phyloP scores from a whole-genome alignment of 2,113 vertebrate genomes.

The Microtus richardsoni region DNA sequence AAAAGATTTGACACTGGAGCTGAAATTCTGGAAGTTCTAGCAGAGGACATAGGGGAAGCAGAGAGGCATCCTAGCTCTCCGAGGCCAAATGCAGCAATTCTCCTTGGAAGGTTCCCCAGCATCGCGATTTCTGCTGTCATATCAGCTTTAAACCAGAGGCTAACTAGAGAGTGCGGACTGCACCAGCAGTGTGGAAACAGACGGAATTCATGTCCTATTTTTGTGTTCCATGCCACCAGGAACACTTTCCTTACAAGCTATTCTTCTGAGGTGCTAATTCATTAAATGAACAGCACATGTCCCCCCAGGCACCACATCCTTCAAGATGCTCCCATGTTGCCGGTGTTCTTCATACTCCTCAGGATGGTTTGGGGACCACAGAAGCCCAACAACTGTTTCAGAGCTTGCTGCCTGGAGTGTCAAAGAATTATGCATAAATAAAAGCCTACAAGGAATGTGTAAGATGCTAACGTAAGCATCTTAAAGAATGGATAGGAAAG shows the following conservation, averaged over 20 bases:
- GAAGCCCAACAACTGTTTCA: conserved; percentile 74
- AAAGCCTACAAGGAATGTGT: conserved; percentile 34
- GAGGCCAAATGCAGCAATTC: not conserved
- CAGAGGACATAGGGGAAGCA: not conserved
- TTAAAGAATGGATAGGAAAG: conserved; percentile 59
- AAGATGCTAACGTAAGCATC: conserved; percentile 76
- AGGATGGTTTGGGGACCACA: conserved; percentile 54
- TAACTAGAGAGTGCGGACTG: conserved; percentile 34
- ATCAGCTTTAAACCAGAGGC: conserved; percentile 54
- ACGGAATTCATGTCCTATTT: not conserved
- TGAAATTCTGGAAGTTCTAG: conserved; percentile 13
- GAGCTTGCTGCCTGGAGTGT: conserved; percentile 60
- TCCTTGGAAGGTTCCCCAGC: not conserved
- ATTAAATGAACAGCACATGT: conserved; percentile 45
- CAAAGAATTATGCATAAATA: conserved; percentile 64
- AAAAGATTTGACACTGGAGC: not conserved
- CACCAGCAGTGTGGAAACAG: conserved; percentile 49
- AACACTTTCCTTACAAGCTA: conserved; percentile 52
- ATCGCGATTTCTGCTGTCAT: not conserved
- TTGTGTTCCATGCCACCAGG: not conserved
- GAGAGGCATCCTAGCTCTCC: not conserved
- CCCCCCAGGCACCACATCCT: conserved; percentile 51
- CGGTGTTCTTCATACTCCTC: conserved; percentile 9
- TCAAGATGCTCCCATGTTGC: conserved; percentile 60
- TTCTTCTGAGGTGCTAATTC: conserved; percentile 74